phyloP scores from a whole-genome alignment of 2,888 invertebrate genomes.

The Dolomedes plantarius region DNA sequence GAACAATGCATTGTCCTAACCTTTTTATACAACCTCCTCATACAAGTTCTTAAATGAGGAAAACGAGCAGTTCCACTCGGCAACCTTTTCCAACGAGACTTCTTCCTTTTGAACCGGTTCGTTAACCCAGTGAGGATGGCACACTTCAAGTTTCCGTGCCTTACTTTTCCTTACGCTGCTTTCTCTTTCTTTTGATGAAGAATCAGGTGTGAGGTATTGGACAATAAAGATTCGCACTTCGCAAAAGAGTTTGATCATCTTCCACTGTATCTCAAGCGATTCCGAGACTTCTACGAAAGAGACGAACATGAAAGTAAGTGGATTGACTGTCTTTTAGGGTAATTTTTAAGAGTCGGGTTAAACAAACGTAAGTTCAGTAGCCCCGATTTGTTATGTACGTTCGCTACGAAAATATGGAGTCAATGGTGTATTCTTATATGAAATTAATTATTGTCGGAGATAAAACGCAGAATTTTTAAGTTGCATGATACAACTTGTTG shows the following conservation, averaged over 20 bases:
- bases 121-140: conserved; percentile 6
- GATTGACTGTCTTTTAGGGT: background rate
- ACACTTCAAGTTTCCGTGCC: background rate
- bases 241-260: background rate
- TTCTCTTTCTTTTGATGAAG: background rate
- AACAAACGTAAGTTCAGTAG: too few relatives aligned
- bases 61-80: background rate
- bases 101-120: background rate
- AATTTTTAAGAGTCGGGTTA: too few relatives aligned
- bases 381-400: too few relatives aligned
- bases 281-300: background rate
- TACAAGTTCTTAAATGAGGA: background rate
- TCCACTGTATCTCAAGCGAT: background rate
- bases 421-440: too few relatives aligned
- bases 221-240: background rate
- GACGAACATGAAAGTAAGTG: background rate
- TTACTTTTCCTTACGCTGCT: background rate
- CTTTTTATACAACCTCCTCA: background rate
- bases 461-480: too few relatives aligned
- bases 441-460: too few relatives aligned
- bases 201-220: background rate
- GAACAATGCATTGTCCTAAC: too few relatives aligned
- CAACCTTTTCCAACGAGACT: background rate
- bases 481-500: too few relatives aligned
- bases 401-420: too few relatives aligned